A percentile compares a stretch with the other conserved stretches of the same genome.
Evolutionary conservation across 1,140 invertebrate species (phyloP).

Genomic region (Drosophila athabasca): DNA sequence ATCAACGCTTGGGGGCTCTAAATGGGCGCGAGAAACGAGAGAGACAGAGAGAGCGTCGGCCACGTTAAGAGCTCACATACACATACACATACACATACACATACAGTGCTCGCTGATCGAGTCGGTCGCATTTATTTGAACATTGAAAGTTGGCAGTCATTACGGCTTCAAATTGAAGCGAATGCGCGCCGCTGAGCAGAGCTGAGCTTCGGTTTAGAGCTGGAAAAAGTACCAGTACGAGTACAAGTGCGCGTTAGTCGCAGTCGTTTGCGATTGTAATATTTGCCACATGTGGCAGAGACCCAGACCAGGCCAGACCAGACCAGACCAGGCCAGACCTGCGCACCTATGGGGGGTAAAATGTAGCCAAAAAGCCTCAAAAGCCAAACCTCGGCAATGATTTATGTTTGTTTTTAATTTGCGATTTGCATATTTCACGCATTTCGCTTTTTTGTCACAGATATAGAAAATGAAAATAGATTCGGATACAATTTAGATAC

Average conservation of each 20-base stretch:
- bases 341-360: too few species aligned
- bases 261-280: conserved; percentile 39
- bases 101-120: conserved; percentile 2
- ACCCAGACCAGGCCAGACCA: background rate
- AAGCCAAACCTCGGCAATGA: conserved; percentile 48
- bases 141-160: conserved; percentile 79
- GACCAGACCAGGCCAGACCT: too few species aligned
- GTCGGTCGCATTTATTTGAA: conserved; percentile 79
- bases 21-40: conserved; percentile 60
- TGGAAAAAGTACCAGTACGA: conserved; percentile 18
- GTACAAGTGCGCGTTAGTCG: conserved; percentile 52
- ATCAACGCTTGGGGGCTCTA: conserved; percentile 77
- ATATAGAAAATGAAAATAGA: conserved; percentile 32
- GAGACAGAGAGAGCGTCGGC: conserved; percentile 28
- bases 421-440: conserved; percentile 81
- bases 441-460: conserved; percentile 73
- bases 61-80: conserved; percentile 57
- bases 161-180: conserved; percentile 73
- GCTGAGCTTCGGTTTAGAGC: background rate
- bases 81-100: background rate
- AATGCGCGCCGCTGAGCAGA: conserved; percentile 37
- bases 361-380: conserved; percentile 1
- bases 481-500: conserved; percentile 34
- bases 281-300: conserved; percentile 70
- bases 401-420: conserved; percentile 74